Evolutionary conservation across 2,888 invertebrate species (phyloP).

Genomic region (Lasioglossum marginatum): DNA sequence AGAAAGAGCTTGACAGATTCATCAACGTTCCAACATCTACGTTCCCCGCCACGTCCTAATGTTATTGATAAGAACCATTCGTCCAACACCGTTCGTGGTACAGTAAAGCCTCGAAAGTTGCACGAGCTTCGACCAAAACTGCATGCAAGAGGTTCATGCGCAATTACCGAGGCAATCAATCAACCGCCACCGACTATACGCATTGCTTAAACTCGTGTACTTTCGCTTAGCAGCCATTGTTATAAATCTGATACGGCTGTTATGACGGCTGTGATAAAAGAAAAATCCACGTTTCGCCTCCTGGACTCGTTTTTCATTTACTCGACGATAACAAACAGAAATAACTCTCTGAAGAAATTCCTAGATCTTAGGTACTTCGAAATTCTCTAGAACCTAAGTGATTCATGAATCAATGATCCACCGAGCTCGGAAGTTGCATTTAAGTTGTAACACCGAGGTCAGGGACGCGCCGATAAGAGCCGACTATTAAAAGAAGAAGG

Average conservation of each 20-base stretch:
- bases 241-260: neutral
- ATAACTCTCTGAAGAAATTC: neutral
- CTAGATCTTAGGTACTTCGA: neutral
- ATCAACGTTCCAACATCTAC: neutral
- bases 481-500: neutral
- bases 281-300: neutral
- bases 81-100: neutral
- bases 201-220: neutral
- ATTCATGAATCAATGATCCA: neutral
- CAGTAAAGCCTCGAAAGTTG: neutral
- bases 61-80: neutral
- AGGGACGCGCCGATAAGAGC: neutral
- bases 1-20: neutral
- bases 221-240: neutral
- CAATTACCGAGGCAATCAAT: slow-evolving; percentile 12
- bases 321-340: neutral
- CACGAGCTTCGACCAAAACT: neutral
- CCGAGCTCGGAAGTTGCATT: neutral
- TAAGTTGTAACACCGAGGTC: neutral
- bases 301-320: neutral
- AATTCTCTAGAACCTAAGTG: neutral
- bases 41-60: neutral
- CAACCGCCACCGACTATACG: neutral
- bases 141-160: neutral
- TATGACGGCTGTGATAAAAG: neutral